Evolutionary conservation across 2,113 vertebrate genomes (phyloP).

Genomic region (Odocoileus virginianus): DNA sequence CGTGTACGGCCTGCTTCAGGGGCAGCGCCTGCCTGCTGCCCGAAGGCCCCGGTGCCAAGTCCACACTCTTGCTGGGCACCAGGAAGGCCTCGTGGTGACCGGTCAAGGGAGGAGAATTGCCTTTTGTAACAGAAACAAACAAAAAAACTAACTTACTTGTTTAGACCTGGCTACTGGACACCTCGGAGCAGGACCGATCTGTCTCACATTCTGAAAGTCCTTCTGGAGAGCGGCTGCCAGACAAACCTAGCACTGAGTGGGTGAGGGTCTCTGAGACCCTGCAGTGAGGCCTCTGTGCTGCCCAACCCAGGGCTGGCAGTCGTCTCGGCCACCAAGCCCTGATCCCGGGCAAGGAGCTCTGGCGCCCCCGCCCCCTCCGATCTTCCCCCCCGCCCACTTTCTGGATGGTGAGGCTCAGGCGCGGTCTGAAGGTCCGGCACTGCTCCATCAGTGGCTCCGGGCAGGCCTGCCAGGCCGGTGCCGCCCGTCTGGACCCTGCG

Average conservation of each 20-base stretch:
- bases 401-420: not conserved
- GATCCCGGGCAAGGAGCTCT: not conserved
- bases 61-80: not conserved
- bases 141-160: not conserved
- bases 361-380: not conserved
- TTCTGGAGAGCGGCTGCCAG: not conserved
- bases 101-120: not conserved
- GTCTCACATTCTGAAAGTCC: not conserved
- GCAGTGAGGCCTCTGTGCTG: not conserved
- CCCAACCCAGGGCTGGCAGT: not conserved
- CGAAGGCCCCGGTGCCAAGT: not conserved
- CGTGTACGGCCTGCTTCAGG: not conserved
- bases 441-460: accelerated
- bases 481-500: accelerated
- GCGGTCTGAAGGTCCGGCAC: not conserved
- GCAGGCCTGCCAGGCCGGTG: not conserved
- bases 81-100: not conserved
- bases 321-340: not conserved
- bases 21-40: not conserved
- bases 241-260: not conserved
- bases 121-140: not conserved
- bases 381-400: not conserved
- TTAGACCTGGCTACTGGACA: not conserved
- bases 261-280: accelerated
- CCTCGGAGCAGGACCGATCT: not conserved